A percentile compares a stretch with the other conserved stretches of the same genome.
phyloP scores from a whole-genome alignment of 2,113 vertebrate species.

The Penelope pileata region DNA sequence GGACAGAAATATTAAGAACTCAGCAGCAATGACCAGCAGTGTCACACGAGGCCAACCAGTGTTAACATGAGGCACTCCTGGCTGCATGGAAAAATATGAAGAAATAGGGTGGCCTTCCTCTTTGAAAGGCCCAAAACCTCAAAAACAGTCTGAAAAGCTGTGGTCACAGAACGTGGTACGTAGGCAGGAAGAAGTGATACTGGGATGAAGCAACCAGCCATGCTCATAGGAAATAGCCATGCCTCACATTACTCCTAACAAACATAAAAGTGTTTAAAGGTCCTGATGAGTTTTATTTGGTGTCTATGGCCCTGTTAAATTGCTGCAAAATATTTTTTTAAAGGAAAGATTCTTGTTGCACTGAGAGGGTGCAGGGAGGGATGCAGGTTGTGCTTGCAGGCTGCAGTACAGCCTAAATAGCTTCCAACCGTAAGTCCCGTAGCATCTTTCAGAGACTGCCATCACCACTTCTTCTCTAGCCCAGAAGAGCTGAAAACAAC shows the following conservation, averaged over 20 bases:
- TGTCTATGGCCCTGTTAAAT: not conserved
- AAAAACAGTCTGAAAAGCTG: not conserved
- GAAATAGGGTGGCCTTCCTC: not conserved
- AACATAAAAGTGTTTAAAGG: not conserved
- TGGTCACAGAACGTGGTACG: not conserved
- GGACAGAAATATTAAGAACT: not conserved
- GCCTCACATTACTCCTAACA: not conserved
- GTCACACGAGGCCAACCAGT: not conserved
- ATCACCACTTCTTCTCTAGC: not conserved
- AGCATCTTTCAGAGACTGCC: not conserved
- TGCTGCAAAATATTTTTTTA: not conserved
- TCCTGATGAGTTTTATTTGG: not conserved
- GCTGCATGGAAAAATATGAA: not conserved
- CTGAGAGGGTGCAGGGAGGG: not conserved
- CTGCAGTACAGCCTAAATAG: not conserved
- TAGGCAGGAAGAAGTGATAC: not conserved
- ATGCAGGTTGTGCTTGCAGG: accelerated
- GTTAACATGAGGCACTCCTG: not conserved
- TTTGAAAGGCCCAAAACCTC: not conserved
- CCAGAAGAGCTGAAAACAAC: not conserved
- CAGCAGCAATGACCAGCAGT: not conserved
- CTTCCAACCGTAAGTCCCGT: not conserved
- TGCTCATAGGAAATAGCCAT: not conserved
- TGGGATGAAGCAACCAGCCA: not conserved
- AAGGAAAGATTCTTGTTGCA: not conserved